phyloP scores from a whole-genome alignment of 2,113 vertebrate genomes.

The Acrocephalus arundinaceus region DNA sequence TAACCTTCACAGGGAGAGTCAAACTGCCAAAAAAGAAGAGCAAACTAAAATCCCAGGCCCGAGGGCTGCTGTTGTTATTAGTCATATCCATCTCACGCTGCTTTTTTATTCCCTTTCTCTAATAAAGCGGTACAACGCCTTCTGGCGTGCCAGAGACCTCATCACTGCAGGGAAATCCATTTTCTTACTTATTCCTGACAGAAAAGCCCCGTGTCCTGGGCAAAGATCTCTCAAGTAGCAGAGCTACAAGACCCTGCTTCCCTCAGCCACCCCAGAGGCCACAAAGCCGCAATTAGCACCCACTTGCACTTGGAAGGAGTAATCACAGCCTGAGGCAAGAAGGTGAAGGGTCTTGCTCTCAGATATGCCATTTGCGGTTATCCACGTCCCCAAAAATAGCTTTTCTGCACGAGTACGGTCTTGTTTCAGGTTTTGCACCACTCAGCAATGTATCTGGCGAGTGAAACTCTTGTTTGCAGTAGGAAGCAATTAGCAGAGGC shows the following conservation, averaged over 20 bases:
- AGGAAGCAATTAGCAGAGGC: background rate
- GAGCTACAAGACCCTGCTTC: background rate
- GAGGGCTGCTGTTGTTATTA: background rate
- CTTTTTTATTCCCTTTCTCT: background rate
- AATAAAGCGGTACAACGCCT: background rate
- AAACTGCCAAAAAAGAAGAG: background rate
- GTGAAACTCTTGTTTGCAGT: background rate
- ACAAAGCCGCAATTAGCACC: background rate
- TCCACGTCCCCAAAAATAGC: rapidly evolving
- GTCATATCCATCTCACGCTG: background rate
- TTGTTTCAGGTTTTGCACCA: background rate
- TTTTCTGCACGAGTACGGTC: background rate
- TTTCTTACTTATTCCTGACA: background rate
- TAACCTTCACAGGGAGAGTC: background rate
- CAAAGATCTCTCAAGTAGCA: background rate
- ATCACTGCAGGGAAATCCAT: background rate
- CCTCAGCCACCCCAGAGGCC: background rate
- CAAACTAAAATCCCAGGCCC: background rate
- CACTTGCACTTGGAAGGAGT: background rate
- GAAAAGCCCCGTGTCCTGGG: background rate
- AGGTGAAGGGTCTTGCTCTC: background rate
- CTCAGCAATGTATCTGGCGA: background rate
- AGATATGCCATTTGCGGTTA: background rate
- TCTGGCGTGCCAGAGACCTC: background rate
- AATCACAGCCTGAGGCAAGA: background rate